Conservation (phyloP, 2,888 invertebrate species). For the Chymomyza procnemis region DNA sequence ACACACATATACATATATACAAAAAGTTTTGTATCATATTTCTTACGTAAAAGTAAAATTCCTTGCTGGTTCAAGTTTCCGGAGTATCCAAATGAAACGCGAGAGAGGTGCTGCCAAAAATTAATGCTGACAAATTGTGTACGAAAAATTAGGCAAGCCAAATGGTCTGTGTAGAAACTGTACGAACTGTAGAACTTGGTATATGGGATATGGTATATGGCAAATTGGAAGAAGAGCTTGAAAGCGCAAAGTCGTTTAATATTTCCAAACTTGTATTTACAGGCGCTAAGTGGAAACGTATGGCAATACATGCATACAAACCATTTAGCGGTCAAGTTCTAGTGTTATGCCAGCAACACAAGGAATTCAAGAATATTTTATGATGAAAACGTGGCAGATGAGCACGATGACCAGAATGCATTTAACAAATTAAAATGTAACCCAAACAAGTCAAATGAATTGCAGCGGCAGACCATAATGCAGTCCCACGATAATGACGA, state of each 20-base stretch:
- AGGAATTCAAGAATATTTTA: background rate
- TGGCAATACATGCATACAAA: too few relatives aligned
- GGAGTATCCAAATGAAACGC: background rate
- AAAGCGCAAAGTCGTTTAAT: too few relatives aligned
- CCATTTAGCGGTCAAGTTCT: too few relatives aligned
- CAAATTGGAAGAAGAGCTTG: too few relatives aligned
- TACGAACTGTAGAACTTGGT: too few relatives aligned
- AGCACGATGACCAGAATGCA: constrained; percentile 60
- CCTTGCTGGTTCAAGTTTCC: background rate
- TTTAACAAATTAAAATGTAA: constrained; percentile 69
- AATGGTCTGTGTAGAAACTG: too few relatives aligned
- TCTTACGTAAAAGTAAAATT: background rate
- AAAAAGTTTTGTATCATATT: background rate
- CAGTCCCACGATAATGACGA: constrained; percentile 10
- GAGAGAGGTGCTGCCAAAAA: constrained; percentile 18
- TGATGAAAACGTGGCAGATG: constrained; percentile 26
- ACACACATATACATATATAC: too few relatives aligned
- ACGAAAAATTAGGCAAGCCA: too few relatives aligned
- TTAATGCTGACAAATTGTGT: constrained; percentile 45
- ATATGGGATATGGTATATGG: too few relatives aligned
- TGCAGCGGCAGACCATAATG: background rate
- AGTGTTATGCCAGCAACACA: too few relatives aligned
- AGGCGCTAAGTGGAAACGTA: too few relatives aligned
- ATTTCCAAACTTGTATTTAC: too few relatives aligned
- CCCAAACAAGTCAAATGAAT: constrained; percentile 26